These are phyloP conservation scores for Morelia viridis DNA, from an alignment of 2,797 vertebrate genomes.

Conservation along the genomic window DNA sequence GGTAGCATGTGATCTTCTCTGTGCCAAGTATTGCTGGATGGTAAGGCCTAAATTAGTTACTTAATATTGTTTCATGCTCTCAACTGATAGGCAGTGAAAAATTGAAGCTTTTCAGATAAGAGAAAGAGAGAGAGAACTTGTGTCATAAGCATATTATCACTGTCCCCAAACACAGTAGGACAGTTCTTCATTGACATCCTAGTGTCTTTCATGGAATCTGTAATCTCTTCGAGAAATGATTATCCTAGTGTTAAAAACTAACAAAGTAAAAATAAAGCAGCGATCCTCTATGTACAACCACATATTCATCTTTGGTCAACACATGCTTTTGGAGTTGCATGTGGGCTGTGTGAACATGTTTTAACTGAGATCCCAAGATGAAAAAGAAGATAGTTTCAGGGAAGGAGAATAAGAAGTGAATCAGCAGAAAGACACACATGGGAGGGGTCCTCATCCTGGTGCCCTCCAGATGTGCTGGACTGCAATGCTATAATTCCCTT, in stretches of 20 bases:
- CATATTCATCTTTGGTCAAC: conserved; percentile 64
- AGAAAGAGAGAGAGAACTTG: background rate
- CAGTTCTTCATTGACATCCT: too few relatives aligned
- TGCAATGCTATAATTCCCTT: background rate
- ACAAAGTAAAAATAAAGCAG: background rate
- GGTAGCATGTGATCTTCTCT: background rate
- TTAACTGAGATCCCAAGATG: background rate
- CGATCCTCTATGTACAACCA: background rate
- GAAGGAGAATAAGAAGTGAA: background rate
- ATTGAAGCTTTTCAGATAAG: background rate
- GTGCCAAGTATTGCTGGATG: background rate
- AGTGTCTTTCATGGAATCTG: background rate
- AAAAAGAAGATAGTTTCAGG: background rate
- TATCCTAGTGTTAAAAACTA: background rate
- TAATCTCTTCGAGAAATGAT: background rate
- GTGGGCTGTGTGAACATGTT: background rate
- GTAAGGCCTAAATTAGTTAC: background rate
- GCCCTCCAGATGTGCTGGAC: background rate
- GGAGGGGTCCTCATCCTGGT: background rate
- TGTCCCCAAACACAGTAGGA: too few relatives aligned
- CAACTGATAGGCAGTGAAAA: background rate
- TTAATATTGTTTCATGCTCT: background rate
- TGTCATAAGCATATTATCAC: too few relatives aligned
- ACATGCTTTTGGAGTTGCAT: conserved; percentile 23
- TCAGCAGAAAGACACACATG: background rate